phyloP scores from a whole-genome alignment of 30 jellyfish, hydroid and myxozoan genomes.

The Aurelia coerulea region DNA sequence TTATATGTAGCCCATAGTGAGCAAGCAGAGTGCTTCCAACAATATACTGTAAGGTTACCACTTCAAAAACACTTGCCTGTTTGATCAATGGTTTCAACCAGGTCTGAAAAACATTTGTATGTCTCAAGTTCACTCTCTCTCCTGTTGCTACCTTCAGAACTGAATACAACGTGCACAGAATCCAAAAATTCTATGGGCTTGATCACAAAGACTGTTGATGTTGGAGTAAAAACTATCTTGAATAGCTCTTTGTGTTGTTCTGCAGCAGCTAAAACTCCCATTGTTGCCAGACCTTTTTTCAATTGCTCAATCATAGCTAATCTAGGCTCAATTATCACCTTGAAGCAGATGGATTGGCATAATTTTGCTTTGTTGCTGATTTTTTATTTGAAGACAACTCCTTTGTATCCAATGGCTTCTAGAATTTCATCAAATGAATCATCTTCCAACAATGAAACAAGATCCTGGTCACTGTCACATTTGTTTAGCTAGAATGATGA shows the following conservation, averaged over 20 bases:
- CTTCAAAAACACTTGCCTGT: no score
- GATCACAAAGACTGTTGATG: constrained; percentile 1
- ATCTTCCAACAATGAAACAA: no score
- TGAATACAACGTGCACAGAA: constrained; percentile 9
- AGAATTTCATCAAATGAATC: no score
- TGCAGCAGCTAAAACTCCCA: constrained; percentile 14
- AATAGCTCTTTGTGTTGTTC: constrained; percentile 3
- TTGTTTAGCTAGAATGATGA: no score
- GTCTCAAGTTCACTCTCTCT: constrained; percentile 8
- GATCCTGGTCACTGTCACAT: no score
- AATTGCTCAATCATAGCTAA: constrained; percentile 9
- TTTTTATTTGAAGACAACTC: not conserved
- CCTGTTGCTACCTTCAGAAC: constrained; percentile 13
- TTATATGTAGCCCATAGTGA: no score
- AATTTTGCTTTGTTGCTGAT: not conserved
- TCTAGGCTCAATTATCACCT: not conserved
- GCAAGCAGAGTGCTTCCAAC: no score
- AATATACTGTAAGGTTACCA: no score
- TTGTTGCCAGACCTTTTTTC: not conserved
- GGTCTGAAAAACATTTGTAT: not conserved
- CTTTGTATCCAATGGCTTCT: not conserved
- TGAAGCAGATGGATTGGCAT: not conserved
- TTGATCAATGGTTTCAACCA: no score
- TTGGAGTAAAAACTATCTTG: constrained; percentile 6
- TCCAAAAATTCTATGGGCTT: not conserved